Evolutionary conservation across 2,888 invertebrate species (phyloP), one percentile per base, ranked within the genome.

Genomic region (Nomada fabriciana): DNA sequence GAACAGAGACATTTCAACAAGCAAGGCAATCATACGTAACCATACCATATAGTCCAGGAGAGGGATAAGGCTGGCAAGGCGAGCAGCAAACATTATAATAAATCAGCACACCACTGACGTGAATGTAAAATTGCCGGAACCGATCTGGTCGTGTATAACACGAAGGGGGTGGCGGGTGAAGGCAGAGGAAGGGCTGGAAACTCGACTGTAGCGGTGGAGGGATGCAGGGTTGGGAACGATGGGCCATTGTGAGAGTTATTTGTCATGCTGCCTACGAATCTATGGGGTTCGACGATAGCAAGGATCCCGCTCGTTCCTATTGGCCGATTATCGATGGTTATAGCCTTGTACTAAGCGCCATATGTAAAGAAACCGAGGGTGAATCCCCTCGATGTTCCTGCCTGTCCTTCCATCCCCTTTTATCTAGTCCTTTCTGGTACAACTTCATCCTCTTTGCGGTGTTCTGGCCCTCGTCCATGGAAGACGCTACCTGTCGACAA

Each of bases 81-180:
- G 89, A 88, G 88, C 86, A 85, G 85, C 90, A 90, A 91, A 92
- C 91, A 91, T 90, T 91, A 91, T 89, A 89, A 91, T 92, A 91
- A 91, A 91, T 92, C 91, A 91, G 89, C 84, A 82, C 72, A 76
- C 83, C 84, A 88, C 89, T 89, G 91, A 92, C 91, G 88, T 90
- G 91, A 92, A 92, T 93, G 90, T 92, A 90, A 92, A 93, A 93
- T 92, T 92, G 93, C 92, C 93, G 92, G 92, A 92, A 93, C 93
- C 91, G 92, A 93, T 93, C 91, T 92, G 90, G 90, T 89, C 91
- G 90, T 90, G 91, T 91, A 91, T 91, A 90, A 91, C 90, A 90
- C 85, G 89, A 87, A 59, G 69, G 70, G 68, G 72, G 64, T 69
- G 71, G 83, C 68, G 25, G 18, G 52, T 83, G 84, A 78, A 67